A percentile compares a stretch with the other conserved stretches of the same genome.
These are phyloP conservation scores for Brachirus orientalis DNA, from an alignment of 2,113 vertebrate species.

Conservation along the genomic window DNA sequence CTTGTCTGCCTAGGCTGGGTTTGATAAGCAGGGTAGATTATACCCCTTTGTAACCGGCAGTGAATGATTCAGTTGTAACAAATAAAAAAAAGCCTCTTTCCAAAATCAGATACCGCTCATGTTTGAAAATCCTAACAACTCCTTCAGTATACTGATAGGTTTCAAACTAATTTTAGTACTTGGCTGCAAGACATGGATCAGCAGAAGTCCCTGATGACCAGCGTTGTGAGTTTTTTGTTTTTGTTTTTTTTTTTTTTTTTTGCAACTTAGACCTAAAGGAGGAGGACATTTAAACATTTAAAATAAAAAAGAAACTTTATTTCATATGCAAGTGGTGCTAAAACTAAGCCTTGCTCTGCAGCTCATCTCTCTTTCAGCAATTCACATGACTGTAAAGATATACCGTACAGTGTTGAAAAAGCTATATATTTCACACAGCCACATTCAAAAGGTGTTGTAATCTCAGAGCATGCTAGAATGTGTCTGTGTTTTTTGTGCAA, in stretches of 20 bases:
- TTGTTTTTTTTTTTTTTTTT: too few species aligned
- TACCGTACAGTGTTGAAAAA: slow-evolving; percentile 46
- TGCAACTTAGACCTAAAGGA: too few species aligned
- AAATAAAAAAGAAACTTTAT: too few species aligned
- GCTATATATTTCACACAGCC: slow-evolving; percentile 68
- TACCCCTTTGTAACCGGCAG: slow-evolving; percentile 34
- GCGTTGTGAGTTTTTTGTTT: too few species aligned
- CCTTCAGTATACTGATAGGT: slow-evolving; percentile 7
- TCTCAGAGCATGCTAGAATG: slow-evolving; percentile 60
- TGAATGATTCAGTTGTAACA: slow-evolving; percentile 33
- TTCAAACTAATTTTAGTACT: not conserved
- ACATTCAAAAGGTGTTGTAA: slow-evolving; percentile 75
- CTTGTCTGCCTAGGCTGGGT: too few species aligned
- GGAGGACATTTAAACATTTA: too few species aligned
- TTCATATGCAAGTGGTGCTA: not conserved
- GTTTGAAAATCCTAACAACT: slow-evolving; percentile 19
- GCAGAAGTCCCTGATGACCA: not conserved
- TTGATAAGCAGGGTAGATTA: slow-evolving; percentile 42
- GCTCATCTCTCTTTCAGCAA: slow-evolving; percentile 1
- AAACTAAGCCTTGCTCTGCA: not conserved
- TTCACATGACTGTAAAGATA: slow-evolving; percentile 6
- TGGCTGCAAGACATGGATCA: not conserved
- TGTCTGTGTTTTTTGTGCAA: slow-evolving; percentile 5
- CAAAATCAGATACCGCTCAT: not conserved
- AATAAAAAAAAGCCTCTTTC: too few species aligned